Percentiles rank a stretch among this genome's conserved stretches.
Conservation (phyloP, 2,888 invertebrate species). For the Bellardia pandia region DNA sequence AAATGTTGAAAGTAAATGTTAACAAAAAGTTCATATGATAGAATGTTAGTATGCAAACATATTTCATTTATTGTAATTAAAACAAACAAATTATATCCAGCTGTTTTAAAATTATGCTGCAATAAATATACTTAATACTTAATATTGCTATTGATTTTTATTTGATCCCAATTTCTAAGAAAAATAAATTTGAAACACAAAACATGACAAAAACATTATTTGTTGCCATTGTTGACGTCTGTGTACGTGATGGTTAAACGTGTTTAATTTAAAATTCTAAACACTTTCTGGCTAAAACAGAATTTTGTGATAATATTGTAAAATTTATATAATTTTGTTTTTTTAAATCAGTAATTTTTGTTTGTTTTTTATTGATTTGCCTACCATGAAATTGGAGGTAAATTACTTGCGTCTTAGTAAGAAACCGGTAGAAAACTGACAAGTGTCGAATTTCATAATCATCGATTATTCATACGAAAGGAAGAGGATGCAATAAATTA, state of each 20-base stretch:
- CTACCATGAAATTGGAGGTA: not conserved
- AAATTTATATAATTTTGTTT: not conserved
- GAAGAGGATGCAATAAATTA: not conserved
- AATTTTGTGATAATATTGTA: not conserved
- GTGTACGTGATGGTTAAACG: not conserved
- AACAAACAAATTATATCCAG: no score
- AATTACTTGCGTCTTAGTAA: not conserved
- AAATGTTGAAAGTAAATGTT: no score
- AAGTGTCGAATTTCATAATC: slow-evolving; percentile 22
- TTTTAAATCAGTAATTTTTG: no score
- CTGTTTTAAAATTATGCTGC: no score
- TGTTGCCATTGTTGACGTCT: not conserved
- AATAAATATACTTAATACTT: no score
- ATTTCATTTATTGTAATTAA: no score
- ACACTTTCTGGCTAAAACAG: not conserved
- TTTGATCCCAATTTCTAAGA: not conserved
- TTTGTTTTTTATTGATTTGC: not conserved
- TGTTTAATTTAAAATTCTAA: not conserved
- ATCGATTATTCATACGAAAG: slow-evolving; percentile 5
- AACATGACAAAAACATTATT: not conserved
- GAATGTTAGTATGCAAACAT: no score
- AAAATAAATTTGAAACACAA: not conserved
- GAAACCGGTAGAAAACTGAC: not conserved
- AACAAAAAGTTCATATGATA: no score
- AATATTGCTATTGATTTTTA: not conserved